phyloP scores from a whole-genome alignment of 2,888 invertebrate genomes.

The Marronus borbonicus region DNA sequence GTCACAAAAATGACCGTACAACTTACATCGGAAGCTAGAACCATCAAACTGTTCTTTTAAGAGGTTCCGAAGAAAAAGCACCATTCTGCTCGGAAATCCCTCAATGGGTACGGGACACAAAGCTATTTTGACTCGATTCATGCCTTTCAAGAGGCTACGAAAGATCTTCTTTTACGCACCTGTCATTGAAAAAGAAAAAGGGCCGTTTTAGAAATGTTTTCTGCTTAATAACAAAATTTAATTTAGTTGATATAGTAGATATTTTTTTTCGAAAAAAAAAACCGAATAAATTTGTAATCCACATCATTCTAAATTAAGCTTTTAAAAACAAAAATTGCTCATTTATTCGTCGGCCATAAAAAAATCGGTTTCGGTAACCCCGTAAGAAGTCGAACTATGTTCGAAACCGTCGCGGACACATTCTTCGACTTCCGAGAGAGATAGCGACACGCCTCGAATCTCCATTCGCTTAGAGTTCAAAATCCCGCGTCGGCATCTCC shows the following conservation, averaged over 20 bases:
- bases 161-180: background rate
- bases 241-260: no score
- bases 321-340: conserved; percentile 45
- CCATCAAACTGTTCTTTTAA: no score
- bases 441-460: conserved; percentile 44
- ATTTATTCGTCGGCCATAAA: conserved; percentile 43
- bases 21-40: no score
- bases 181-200: background rate
- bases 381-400: conserved; percentile 51
- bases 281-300: background rate
- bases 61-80: no score
- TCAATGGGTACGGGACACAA: background rate
- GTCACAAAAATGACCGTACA: no score
- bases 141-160: background rate
- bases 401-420: conserved; percentile 51
- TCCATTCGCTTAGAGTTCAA: conserved; percentile 30
- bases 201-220: no score
- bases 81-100: no score
- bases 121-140: background rate
- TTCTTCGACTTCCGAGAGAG: conserved; percentile 53
- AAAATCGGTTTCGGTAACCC: conserved; percentile 53
- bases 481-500: conserved; percentile 19
- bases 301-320: conserved; percentile 16
- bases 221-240: no score
- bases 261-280: no score